Conservation (phyloP, 37 sponge, comb jelly and placozoan genomes). For the Petrosia ficiformis region DNA sequence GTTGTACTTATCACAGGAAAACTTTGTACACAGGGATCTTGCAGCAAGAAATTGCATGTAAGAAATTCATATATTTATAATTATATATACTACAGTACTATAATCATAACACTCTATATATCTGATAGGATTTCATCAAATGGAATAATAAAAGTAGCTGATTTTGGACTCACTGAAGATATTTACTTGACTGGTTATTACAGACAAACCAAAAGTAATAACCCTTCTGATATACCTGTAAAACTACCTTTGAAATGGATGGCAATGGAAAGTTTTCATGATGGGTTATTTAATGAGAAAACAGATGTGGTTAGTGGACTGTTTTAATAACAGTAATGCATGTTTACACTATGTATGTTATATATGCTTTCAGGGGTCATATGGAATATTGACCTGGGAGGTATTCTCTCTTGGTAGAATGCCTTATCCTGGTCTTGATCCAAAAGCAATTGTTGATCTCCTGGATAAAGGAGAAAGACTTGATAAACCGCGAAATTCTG, state of each 20-base stretch:
- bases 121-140: no score
- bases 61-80: constrained; percentile 54
- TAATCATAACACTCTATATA: no score
- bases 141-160: constrained; percentile 76
- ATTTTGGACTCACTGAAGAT: constrained; percentile 80
- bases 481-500: neutral
- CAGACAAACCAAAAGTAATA: constrained; percentile 14
- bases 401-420: no score
- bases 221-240: no score
- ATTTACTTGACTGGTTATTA: constrained; percentile 66
- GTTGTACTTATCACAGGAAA: constrained; percentile 67
- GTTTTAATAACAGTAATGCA: no score
- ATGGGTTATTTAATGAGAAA: constrained; percentile 29
- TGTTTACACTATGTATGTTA: no score
- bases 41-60: constrained; percentile 78
- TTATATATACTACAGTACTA: no score
- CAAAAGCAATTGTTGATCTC: neutral
- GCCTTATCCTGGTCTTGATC: no score
- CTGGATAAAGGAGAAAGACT: neutral
- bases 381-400: no score
- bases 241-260: no score
- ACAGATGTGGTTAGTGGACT: no score
- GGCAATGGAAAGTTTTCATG: constrained; percentile 32
- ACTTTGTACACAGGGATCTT: constrained; percentile 77
- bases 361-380: no score